Evolutionary conservation across 1,140 invertebrate species (phyloP).

Genomic region (Rhagoletis pomonella): DNA sequence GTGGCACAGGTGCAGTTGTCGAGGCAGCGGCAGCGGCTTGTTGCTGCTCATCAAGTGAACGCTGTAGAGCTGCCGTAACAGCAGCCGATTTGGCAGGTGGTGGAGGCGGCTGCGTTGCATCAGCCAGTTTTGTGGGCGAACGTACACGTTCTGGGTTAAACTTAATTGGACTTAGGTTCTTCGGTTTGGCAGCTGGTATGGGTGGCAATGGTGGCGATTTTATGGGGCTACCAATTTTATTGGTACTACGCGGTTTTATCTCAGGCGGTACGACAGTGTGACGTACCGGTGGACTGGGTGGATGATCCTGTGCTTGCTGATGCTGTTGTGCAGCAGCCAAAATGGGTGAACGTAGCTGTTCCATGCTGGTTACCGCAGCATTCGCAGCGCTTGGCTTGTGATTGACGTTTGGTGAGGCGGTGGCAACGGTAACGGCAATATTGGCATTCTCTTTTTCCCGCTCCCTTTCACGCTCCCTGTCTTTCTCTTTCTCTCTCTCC

Average conservation of each 20-base stretch:
- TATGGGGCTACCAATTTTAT: slow-evolving; percentile 70
- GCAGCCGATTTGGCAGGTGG: slow-evolving; percentile 71
- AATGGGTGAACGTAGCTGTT: slow-evolving; percentile 53
- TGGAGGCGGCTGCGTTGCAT: slow-evolving; percentile 59
- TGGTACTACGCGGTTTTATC: slow-evolving; percentile 69
- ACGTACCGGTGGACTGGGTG: slow-evolving; percentile 64
- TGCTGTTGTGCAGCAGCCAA: slow-evolving; percentile 47
- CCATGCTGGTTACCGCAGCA: slow-evolving; percentile 4
- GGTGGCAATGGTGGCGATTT: slow-evolving; percentile 71
- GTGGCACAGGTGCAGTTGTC: slow-evolving; percentile 63
- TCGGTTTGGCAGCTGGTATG: slow-evolving; percentile 71
- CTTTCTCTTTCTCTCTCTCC: slow-evolving; percentile 27
- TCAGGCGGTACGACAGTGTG: slow-evolving; percentile 66
- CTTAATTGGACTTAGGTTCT: slow-evolving; percentile 69
- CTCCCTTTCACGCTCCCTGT: neutral
- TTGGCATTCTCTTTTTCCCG: slow-evolving; percentile 24
- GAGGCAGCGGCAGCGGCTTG: slow-evolving; percentile 62
- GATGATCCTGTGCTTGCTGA: slow-evolving; percentile 57
- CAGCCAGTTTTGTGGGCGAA: slow-evolving; percentile 67
- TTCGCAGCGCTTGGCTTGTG: slow-evolving; percentile 57
- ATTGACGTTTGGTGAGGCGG: slow-evolving; percentile 31
- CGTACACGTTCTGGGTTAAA: slow-evolving; percentile 61
- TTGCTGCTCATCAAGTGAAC: slow-evolving; percentile 59
- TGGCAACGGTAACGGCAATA: neutral
- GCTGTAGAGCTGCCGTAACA: slow-evolving; percentile 66